These are phyloP conservation scores for Laspeyria flexula DNA, from an alignment of 2,888 invertebrate genomes.

Conservation along the genomic window DNA sequence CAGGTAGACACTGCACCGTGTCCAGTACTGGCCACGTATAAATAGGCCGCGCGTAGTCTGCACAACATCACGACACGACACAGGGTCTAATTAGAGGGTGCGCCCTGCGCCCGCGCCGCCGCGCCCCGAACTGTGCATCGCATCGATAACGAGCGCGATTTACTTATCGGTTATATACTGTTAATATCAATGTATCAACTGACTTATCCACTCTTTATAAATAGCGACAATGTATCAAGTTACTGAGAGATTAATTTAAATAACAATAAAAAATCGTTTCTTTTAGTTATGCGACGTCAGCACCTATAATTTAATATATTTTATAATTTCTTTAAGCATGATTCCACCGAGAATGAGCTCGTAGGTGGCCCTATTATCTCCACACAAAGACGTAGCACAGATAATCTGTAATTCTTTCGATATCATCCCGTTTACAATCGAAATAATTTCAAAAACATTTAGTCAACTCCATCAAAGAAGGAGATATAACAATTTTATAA, in stretches of 20 bases:
- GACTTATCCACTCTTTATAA: no score
- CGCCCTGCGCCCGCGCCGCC: slow-evolving; percentile 7
- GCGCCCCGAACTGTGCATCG: not conserved
- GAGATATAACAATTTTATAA: slow-evolving; percentile 26
- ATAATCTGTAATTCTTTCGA: slow-evolving; percentile 13
- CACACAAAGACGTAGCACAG: slow-evolving; percentile 3
- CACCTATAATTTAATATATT: not conserved
- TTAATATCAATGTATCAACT: not conserved
- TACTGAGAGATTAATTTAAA: no score
- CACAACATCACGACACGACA: slow-evolving; percentile 22
- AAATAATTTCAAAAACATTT: slow-evolving; percentile 24
- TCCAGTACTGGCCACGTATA: not conserved
- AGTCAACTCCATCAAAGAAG: slow-evolving; percentile 32
- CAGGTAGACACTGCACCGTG: not conserved
- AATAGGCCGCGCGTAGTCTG: not conserved
- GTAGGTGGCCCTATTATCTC: slow-evolving; percentile 9
- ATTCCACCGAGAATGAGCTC: not conserved
- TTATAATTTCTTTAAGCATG: not conserved
- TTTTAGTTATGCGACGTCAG: not conserved
- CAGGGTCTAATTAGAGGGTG: slow-evolving; percentile 29
- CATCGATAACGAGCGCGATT: not conserved
- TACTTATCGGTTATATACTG: not conserved
- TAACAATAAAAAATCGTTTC: no score
- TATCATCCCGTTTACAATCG: slow-evolving; percentile 24
- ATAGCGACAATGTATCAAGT: no score